These are phyloP conservation scores for Perodicticus potto DNA, from an alignment of 2,797 vertebrate genomes.

Conservation along the genomic window DNA sequence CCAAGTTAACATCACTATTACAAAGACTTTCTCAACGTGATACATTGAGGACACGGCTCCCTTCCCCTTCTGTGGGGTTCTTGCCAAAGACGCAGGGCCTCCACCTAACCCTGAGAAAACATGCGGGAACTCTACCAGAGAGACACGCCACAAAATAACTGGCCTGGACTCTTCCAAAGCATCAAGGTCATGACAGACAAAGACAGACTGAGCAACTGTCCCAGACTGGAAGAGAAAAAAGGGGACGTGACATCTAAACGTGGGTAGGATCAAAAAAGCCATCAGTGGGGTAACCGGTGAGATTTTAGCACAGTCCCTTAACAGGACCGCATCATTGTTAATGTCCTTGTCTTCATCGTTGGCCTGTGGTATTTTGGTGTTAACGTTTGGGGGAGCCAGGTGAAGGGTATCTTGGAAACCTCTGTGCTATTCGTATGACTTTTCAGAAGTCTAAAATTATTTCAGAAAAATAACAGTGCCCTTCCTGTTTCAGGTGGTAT, in stretches of 20 bases:
- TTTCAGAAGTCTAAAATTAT: constrained; percentile 43
- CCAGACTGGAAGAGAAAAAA: background rate
- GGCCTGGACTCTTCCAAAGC: background rate
- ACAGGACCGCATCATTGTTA: background rate
- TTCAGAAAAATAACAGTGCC: background rate
- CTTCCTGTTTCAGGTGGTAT: background rate
- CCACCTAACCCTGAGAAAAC: background rate
- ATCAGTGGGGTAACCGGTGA: background rate
- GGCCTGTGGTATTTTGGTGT: background rate
- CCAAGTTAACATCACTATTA: background rate
- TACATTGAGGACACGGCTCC: background rate
- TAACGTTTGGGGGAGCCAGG: background rate
- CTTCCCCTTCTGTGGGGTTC: background rate
- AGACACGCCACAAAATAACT: background rate
- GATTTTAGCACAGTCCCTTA: background rate
- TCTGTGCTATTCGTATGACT: background rate
- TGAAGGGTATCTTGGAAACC: background rate
- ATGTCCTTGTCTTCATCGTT: background rate
- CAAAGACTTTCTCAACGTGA: background rate
- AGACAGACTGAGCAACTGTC: background rate
- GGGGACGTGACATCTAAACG: background rate
- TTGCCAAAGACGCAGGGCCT: background rate
- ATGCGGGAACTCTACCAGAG: background rate
- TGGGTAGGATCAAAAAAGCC: background rate
- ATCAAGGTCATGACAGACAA: background rate